Conservation (phyloP, 2,888 invertebrate species). For the Hypolimnas misippus region DNA sequence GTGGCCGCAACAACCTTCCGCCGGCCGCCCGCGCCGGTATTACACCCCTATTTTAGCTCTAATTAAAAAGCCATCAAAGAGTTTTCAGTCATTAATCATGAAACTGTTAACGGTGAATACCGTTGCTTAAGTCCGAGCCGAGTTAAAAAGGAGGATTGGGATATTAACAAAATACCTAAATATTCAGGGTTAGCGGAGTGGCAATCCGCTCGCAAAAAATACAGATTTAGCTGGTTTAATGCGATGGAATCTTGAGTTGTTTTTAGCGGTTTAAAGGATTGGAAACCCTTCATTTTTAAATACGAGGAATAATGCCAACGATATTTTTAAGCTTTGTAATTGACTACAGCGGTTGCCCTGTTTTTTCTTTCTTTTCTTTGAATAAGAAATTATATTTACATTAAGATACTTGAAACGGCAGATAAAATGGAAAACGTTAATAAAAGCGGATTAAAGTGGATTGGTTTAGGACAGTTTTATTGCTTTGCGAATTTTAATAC, state of each 20-base stretch:
- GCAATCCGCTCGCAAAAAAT: slow-evolving; percentile 71
- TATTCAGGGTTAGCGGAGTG: slow-evolving; percentile 77
- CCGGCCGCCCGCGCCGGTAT: slow-evolving; percentile 63
- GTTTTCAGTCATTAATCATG: slow-evolving; percentile 84
- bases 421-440: slow-evolving; percentile 63
- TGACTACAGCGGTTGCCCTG: slow-evolving; percentile 65
- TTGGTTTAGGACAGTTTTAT: slow-evolving; percentile 51
- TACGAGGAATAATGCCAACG: slow-evolving; percentile 67
- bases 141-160: slow-evolving; percentile 77
- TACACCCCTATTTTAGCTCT: slow-evolving; percentile 83
- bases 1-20: slow-evolving; percentile 73
- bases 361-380: slow-evolving; percentile 55
- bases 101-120: slow-evolving; percentile 83
- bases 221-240: slow-evolving; percentile 70
- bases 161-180: slow-evolving; percentile 80
- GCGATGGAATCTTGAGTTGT: slow-evolving; percentile 73
- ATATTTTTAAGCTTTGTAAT: slow-evolving; percentile 78
- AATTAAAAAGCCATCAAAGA: slow-evolving; percentile 85
- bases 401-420: slow-evolving; percentile 60
- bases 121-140: slow-evolving; percentile 68
- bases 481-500: slow-evolving; percentile 44
- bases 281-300: slow-evolving; percentile 67
- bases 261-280: slow-evolving; percentile 76
- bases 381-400: slow-evolving; percentile 66
- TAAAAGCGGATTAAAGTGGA: slow-evolving; percentile 64